A percentile compares a stretch with the other conserved stretches of the same genome.
phyloP scores from a whole-genome alignment of 2,113 vertebrate genomes.

The Lepus europaeus region DNA sequence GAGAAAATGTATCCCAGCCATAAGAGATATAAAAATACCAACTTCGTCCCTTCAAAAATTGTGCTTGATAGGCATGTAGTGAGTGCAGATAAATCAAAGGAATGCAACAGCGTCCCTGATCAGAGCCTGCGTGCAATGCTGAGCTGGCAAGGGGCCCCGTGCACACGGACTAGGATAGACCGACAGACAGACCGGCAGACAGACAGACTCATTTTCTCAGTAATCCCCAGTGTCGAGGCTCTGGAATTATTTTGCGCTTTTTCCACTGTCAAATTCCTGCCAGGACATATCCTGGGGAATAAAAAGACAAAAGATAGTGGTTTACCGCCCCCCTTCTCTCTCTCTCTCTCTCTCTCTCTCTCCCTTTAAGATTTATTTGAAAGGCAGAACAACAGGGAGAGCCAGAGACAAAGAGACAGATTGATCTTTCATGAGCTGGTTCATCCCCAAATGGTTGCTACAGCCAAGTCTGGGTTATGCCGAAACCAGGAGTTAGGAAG shows the following conservation, averaged over 20 bases:
- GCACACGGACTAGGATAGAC: neutral
- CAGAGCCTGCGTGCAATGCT: neutral
- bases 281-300: neutral
- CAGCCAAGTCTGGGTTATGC: too few species aligned
- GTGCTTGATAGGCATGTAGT: neutral
- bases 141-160: rapidly evolving
- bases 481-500: too few species aligned
- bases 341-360: too few species aligned
- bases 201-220: neutral
- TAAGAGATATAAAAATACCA: slow-evolving; percentile 55
- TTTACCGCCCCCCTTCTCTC: too few species aligned
- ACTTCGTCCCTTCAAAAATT: slow-evolving; percentile 50
- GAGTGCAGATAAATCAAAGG: slow-evolving; percentile 12
- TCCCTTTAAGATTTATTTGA: too few species aligned
- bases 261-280: slow-evolving; percentile 58
- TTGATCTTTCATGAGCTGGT: too few species aligned
- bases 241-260: neutral
- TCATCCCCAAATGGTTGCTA: too few species aligned
- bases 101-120: neutral
- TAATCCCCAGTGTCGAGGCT: slow-evolving; percentile 10
- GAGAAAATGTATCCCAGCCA: slow-evolving; percentile 3
- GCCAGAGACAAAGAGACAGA: too few species aligned
- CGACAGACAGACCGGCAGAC: neutral
- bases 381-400: too few species aligned
- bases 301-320: neutral